phyloP scores from a whole-genome alignment of 2,888 invertebrate genomes.

The Euzetes globulus region DNA sequence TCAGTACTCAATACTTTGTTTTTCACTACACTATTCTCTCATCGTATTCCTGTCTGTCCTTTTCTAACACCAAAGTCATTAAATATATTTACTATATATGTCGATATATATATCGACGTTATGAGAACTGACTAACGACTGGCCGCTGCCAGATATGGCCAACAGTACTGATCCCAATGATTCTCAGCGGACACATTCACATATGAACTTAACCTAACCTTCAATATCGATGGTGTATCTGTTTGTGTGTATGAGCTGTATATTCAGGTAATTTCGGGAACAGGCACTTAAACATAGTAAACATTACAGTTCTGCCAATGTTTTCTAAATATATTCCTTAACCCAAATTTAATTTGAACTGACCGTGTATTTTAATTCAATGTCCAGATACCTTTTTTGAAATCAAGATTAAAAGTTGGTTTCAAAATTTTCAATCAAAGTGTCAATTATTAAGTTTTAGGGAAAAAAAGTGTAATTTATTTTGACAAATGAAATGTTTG shows the following conservation, averaged over 20 bases:
- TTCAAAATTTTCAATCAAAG: too few relatives aligned
- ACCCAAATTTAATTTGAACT: too few relatives aligned
- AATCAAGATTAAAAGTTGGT: too few relatives aligned
- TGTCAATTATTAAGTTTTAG: too few relatives aligned
- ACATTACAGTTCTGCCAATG: too few relatives aligned
- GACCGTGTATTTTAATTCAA: too few relatives aligned
- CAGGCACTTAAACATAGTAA: too few relatives aligned
- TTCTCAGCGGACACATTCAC: slow-evolving; percentile 10
- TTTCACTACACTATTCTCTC: not conserved
- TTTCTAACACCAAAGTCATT: slow-evolving; percentile 4
- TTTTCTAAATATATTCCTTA: too few relatives aligned
- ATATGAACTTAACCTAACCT: not conserved
- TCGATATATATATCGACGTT: not conserved
- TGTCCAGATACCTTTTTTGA: too few relatives aligned
- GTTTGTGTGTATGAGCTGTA: not conserved
- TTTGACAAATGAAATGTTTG: too few relatives aligned
- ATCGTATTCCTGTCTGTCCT: not conserved
- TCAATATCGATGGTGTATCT: not conserved
- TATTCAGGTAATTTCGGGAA: not conserved
- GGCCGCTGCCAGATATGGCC: slow-evolving; percentile 15
- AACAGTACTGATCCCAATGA: not conserved
- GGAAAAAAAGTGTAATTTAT: too few relatives aligned
- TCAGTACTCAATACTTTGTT: slow-evolving; percentile 23
- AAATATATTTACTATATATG: slow-evolving; percentile 18
- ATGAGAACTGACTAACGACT: not conserved